A percentile compares a stretch with the other conserved stretches of the same genome.
These are phyloP conservation scores for Corvus hawaiiensis DNA, from an alignment of 2,113 vertebrate genomes.

Conservation along the genomic window DNA sequence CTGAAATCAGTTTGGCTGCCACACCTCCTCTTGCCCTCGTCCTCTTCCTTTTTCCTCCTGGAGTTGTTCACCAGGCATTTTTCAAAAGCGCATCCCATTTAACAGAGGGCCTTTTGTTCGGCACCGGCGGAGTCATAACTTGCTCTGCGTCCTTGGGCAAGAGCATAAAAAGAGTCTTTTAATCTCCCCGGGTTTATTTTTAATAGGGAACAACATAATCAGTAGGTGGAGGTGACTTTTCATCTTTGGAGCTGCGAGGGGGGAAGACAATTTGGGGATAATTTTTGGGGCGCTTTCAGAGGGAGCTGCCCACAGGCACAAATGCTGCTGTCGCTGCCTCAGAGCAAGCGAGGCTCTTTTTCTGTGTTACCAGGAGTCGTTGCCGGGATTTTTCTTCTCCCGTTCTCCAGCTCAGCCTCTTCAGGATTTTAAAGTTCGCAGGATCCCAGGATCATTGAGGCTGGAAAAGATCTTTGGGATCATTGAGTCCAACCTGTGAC, in stretches of 20 bases:
- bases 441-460: background rate
- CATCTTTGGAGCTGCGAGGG: background rate
- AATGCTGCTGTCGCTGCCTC: background rate
- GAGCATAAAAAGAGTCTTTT: background rate
- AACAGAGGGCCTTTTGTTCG: conserved; percentile 15
- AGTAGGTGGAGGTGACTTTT: background rate
- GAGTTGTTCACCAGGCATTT: background rate
- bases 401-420: background rate
- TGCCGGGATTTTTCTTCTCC: background rate
- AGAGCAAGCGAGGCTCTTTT: background rate
- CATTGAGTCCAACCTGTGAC: accelerated
- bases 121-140: background rate
- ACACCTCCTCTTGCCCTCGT: background rate
- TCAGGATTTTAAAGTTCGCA: background rate
- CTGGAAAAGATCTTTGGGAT: background rate
- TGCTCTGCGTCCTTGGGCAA: background rate
- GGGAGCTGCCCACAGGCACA: background rate
- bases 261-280: background rate
- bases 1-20: background rate
- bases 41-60: background rate
- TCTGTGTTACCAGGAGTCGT: background rate
- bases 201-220: background rate
- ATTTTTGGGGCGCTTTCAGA: background rate
- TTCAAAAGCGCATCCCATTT: background rate
- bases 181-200: background rate